phyloP scores from a whole-genome alignment of 2,113 vertebrate genomes.

The Marmota flaviventris region DNA sequence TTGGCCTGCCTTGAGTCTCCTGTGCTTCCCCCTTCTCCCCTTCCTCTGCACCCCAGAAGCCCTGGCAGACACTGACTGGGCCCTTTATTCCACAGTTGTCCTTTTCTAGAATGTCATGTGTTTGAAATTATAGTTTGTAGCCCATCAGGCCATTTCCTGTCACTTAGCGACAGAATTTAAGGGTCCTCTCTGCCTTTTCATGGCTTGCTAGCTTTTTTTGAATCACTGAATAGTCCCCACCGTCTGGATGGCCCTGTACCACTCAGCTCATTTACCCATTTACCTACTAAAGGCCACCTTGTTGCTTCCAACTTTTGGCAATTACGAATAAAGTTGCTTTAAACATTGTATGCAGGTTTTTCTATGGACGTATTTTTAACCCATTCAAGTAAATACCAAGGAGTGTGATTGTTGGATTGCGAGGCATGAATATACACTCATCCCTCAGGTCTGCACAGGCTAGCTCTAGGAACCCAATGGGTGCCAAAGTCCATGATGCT shows the following conservation, averaged over 20 bases:
- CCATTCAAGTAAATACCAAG: not conserved
- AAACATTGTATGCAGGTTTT: not conserved
- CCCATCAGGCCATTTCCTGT: not conserved
- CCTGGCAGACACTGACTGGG: too few relatives aligned
- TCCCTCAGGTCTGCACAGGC: not conserved
- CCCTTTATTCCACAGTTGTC: not conserved
- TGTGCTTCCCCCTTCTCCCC: not conserved
- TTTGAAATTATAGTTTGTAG: not conserved
- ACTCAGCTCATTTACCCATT: too few relatives aligned
- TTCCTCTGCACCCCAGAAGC: too few relatives aligned
- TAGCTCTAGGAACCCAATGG: not conserved
- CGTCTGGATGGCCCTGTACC: not conserved
- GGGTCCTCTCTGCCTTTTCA: not conserved
- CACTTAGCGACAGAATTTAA: not conserved
- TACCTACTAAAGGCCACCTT: too few relatives aligned
- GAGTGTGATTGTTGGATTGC: not conserved
- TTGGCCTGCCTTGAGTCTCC: not conserved
- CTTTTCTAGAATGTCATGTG: not conserved
- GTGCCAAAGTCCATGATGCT: not conserved
- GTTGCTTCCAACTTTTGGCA: not conserved
- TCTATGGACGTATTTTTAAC: not conserved
- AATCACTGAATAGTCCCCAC: not conserved
- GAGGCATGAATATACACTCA: not conserved
- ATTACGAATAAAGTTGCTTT: not conserved
- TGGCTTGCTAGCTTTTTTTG: not conserved